Conservation (phyloP, 1,140 invertebrate genomes). For the Parasteatoda tepidariorum region DNA sequence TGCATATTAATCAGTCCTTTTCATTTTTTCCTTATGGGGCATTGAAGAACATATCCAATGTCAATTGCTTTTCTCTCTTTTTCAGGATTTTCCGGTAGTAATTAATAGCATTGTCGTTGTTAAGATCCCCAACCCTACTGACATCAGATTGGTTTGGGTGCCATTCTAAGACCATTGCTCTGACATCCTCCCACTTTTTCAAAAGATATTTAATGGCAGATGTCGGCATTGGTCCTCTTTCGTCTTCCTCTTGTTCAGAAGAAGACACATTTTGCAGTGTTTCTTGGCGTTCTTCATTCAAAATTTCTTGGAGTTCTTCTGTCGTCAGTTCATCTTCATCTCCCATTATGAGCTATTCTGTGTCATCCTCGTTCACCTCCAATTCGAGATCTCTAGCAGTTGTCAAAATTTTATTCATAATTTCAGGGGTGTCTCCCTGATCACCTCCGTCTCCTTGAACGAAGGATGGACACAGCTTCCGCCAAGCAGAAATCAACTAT, state of each 20-base stretch:
- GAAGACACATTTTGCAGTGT: neutral
- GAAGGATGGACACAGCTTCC: slow-evolving; percentile 38
- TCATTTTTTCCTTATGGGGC: neutral
- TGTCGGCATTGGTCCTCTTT: neutral
- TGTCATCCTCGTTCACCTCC: slow-evolving; percentile 31
- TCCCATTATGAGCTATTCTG: slow-evolving; percentile 9
- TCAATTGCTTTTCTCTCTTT: neutral
- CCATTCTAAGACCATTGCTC: neutral
- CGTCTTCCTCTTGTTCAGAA: neutral
- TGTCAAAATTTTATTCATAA: slow-evolving; percentile 31
- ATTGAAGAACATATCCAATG: neutral
- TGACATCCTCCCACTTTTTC: neutral
- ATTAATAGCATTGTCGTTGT: neutral
- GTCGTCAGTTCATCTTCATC: slow-evolving; percentile 29
- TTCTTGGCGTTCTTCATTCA: slow-evolving; percentile 33
- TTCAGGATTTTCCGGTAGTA: neutral
- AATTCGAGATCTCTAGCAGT: slow-evolving; percentile 18
- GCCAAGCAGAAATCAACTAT: slow-evolving; percentile 37
- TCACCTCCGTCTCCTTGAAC: neutral
- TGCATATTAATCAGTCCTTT: neutral
- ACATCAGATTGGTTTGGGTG: neutral
- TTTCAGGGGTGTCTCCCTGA: neutral
- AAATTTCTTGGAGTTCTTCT: slow-evolving; percentile 16
- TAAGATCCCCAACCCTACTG: neutral
- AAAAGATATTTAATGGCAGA: slow-evolving; percentile 5